Evolutionary conservation across 2,888 invertebrate genomes (phyloP), one percentile per base, ranked within the genome.

Genomic region (Apomyelois bistriatella): DNA sequence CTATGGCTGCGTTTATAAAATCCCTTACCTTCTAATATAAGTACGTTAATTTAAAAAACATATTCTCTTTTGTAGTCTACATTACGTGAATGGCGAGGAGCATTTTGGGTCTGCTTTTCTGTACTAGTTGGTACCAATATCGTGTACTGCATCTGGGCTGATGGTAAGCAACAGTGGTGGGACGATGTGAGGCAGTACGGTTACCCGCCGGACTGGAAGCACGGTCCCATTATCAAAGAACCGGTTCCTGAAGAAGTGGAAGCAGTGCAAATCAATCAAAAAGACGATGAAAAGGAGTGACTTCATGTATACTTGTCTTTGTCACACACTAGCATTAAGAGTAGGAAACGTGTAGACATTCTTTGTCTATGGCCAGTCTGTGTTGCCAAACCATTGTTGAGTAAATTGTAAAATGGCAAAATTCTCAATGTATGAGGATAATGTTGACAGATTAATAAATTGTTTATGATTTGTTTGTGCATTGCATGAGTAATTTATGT

Each of bases 131-230:
- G 91, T 0, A 93, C 95, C 0, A 94, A 94, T 69, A 61, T 93
- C 0, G 81, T 95, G 0, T 95, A 93, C 76, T 79, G 93, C 30
- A 66, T 93, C 37, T 94, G 92, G 79, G 94, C 94, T 0, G 93
- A 94, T 53, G 95, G 94, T 0, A 93, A 94, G 54, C 92, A 93
- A 40, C 94, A 95, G 64, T 91, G 92, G 72, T 95, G 95, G 95
- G 94, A 95, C 66, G 91, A 93, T 60, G 91, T 92, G 1, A 74
- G 91, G 6, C 82, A 87, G 53, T 83, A 78, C 53, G 90, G 89
- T 1, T 88, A 88, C 55, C 90, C 88, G 0, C 67, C 72, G 0
- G 79, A 71, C 15, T 88, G 87, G 86, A 86, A 81, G 47, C 82
- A 88, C 35, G 89, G 89, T 0, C 56, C 84, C 0, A 58, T 90